Evolutionary conservation across 2,797 vertebrate genomes (phyloP), one percentile per base, ranked within the genome.

Genomic region (Pseudomugil gertrudae): DNA sequence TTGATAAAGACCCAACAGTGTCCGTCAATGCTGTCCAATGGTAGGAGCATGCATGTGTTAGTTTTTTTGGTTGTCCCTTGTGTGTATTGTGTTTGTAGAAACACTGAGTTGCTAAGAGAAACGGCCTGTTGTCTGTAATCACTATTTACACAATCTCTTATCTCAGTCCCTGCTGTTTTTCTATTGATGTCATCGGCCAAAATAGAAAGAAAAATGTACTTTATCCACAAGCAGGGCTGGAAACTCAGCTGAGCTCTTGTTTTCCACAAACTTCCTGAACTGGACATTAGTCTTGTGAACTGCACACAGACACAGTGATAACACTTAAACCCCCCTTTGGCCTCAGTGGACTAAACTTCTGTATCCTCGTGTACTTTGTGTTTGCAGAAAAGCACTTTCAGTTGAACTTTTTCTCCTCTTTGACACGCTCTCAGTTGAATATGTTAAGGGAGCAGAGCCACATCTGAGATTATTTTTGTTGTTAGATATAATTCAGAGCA

Each of bases 101-200:
- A 74, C 38, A 9, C 5, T 1, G 1, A 29, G 78, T 67, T 76
- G 72, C 71, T 56, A 59, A 72, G 75, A n/a, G 19, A 77, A 79
- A 55, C 61, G n/a, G 57, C 57, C 59, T 63, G 67, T 60, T 1
- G 47, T 30, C 57, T 76, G 17, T 78, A 81, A 83, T 87, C 82
- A 60, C 54, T 90, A 81, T 90, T 91, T 90, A 84, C 79, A 83
- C 81, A 84, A 77, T 52, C 53, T 67, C 76, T 90, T 90, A 91
- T 91, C 89, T 89, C n/a, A 14, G 57, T 55, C 77, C 57, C 51
- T 21, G 11, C 50, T 85, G 80, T 79, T 90, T 84, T 79, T 68
- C 72, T 71, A 59, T 29, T 89, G 87, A 90, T 78, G 83, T 90
- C 86, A 90, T 86, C 30, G 2, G 56, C 71, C 1, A 33, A 76